Conservation (phyloP, 2,797 vertebrate species). For the Phoeniculus purpureus region DNA sequence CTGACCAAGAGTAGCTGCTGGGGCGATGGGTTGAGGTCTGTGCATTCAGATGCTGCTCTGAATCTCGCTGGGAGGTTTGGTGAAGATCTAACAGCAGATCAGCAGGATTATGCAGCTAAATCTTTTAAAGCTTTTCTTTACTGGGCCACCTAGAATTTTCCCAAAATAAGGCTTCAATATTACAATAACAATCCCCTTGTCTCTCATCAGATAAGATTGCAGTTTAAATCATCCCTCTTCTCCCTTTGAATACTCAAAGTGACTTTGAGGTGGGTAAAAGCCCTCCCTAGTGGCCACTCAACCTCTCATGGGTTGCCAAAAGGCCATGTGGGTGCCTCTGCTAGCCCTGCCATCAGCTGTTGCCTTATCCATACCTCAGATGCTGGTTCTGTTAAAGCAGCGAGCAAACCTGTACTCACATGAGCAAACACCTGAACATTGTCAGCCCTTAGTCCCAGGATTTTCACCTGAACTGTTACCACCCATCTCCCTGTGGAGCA, state of each 20-base stretch:
- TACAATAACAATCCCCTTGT: neutral
- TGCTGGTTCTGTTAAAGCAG: neutral
- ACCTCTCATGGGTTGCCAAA: neutral
- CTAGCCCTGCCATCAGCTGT: neutral
- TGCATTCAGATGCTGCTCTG: neutral
- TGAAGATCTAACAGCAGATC: conserved; percentile 16
- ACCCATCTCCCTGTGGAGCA: rapidly evolving
- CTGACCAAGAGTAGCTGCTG: neutral
- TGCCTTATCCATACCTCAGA: neutral
- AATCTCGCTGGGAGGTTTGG: neutral
- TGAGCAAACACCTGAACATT: neutral
- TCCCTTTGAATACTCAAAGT: rapidly evolving
- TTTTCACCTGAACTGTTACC: neutral
- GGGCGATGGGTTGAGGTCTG: neutral
- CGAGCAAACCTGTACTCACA: neutral
- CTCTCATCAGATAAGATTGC: neutral
- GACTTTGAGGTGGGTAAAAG: neutral
- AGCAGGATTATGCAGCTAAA: conserved; percentile 37
- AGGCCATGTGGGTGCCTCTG: rapidly evolving
- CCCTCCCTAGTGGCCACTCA: neutral
- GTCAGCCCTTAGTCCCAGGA: neutral
- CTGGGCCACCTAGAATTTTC: neutral
- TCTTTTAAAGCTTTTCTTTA: conserved; percentile 29
- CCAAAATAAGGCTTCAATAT: neutral
- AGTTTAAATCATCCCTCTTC: neutral